Base-by-base conservation (phyloP, 1,140 invertebrate genomes). In the Contarinia nasturtii region DNA sequence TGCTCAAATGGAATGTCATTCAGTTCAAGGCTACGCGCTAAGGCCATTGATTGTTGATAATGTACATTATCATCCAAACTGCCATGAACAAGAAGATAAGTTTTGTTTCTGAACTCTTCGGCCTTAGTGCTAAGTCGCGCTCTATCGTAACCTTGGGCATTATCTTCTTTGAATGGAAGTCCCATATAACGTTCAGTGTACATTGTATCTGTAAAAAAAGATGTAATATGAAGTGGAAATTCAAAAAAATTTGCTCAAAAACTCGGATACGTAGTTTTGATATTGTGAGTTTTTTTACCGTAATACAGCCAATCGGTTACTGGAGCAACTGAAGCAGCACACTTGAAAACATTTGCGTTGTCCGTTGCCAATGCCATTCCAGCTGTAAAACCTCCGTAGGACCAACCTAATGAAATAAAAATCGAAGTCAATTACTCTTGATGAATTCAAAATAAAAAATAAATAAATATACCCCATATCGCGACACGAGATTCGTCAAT, bases 141-240 rank as follows among this genome's bases (percentile, higher is more conserved):
- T 21, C 73, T 68, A 53, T 77, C 70, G 61, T 96, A 95, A 19
- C 82, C 87, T 7, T 63, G 54, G 14, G 72, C 63, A 61, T 94
- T 95, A 42, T 82, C 80, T 21, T 71, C 65, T 1, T 63, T 55
- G 15, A 67, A 75, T 7, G 91, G 88, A 14, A 85, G 66, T 33
- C 86, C 83, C 91, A 96, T 93, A 58, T 87, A 95, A 37, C 90
- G 72, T 65, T 97, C 92, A 7, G 92, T 94, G 61, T 96, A 96
- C 53, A 92, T 87, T 20, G 92, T 84, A 72, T 96, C 91, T 96
- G 62, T 38, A 72, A 71, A 57, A 56, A 20, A n/a, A n/a, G n/a
- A n/a, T 48, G 27, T 10, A 27, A 10, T 27, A 27, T 27, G 27
- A 27, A 27, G n/a, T n/a, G 18, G 15, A 34, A n/a, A n/a, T n/a